phyloP scores from a whole-genome alignment of 2,888 invertebrate species.

The Opisthograptis luteolata region DNA sequence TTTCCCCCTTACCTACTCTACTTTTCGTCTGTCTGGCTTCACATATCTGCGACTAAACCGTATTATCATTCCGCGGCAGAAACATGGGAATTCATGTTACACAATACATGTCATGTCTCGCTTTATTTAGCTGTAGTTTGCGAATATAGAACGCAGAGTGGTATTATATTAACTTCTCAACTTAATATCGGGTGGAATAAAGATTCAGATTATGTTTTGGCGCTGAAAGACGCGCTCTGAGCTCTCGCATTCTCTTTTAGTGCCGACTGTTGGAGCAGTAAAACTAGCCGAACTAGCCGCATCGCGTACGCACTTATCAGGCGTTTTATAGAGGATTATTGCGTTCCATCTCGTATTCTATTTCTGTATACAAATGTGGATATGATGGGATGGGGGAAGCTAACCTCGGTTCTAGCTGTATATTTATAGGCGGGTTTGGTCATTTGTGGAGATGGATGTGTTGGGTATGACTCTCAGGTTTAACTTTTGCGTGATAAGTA shows the following conservation, averaged over 20 bases:
- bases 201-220: conserved; percentile 55
- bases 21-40: conserved; percentile 26
- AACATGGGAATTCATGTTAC: conserved; percentile 49
- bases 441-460: neutral
- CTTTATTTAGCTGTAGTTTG: conserved; percentile 54
- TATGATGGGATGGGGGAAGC: conserved; percentile 33
- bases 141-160: conserved; percentile 54
- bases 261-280: conserved; percentile 51
- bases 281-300: conserved; percentile 52
- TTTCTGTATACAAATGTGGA: conserved; percentile 53
- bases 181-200: conserved; percentile 52
- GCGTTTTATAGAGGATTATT: conserved; percentile 53
- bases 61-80: conserved; percentile 47
- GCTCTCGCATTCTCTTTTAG: conserved; percentile 49
- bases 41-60: conserved; percentile 34
- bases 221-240: conserved; percentile 41
- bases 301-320: conserved; percentile 48
- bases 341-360: conserved; percentile 52
- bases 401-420: conserved; percentile 18
- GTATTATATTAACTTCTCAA: conserved; percentile 62
- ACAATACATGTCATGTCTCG: conserved; percentile 47
- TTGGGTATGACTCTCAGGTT: too few species aligned
- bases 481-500: too few species aligned
- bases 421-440: neutral
- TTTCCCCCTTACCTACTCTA: neutral